Conservation (phyloP, 2,797 vertebrate species). For the Sebastes glaucus region DNA sequence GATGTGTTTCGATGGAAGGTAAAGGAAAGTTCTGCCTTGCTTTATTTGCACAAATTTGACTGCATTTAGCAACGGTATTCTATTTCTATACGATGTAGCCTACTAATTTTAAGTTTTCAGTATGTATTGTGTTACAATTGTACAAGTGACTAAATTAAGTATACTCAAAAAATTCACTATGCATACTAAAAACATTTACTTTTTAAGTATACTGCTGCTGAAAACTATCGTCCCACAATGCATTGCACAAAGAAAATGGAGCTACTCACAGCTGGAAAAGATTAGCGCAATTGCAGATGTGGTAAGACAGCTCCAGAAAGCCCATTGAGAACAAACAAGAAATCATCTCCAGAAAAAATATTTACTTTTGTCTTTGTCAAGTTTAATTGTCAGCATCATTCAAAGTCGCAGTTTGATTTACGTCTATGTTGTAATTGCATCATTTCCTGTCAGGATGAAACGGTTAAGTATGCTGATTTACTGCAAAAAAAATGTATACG, state of each 20-base stretch:
- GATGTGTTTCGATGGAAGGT: neutral
- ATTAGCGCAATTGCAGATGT: constrained; percentile 22
- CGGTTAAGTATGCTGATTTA: neutral
- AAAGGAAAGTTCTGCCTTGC: neutral
- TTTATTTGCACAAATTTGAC: neutral
- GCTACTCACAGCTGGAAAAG: constrained; percentile 15
- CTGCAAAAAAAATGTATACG: neutral
- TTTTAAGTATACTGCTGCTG: neutral
- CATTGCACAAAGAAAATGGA: neutral
- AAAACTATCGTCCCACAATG: neutral
- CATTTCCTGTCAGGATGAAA: neutral
- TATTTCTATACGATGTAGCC: neutral
- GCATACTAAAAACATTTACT: neutral
- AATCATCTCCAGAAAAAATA: constrained; percentile 12
- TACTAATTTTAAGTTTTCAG: neutral
- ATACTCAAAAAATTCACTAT: neutral
- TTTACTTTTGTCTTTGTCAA: neutral
- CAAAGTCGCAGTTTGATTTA: neutral
- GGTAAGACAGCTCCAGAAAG: constrained; percentile 3
- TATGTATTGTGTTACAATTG: neutral
- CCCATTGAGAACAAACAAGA: constrained; percentile 4
- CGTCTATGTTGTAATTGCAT: neutral
- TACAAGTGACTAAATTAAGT: neutral
- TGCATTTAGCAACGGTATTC: neutral
- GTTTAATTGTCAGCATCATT: neutral